Evolutionary conservation across 2,888 invertebrate species (phyloP), one percentile per base, ranked within the genome.

Genomic region (Cephonodes hylas): DNA sequence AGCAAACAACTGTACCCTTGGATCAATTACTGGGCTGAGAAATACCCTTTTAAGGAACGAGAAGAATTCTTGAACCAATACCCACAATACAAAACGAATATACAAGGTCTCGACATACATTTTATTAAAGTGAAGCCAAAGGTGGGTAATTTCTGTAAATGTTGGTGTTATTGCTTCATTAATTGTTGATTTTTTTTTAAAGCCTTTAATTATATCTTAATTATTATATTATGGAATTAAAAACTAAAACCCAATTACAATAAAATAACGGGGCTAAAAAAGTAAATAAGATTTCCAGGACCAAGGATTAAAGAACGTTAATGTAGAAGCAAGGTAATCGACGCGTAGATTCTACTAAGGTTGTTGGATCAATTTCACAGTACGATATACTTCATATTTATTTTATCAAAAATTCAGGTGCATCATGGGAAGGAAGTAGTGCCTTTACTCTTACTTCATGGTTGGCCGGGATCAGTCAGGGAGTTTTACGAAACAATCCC

Each of bases 41-140:
- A 94, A 45, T 97, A 96, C 79, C 93, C 96, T 66, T 83, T 91
- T 64, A 85, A 85, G 56, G 92, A 94, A 64, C 92, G 96, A 13
- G 95, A 96, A 80, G 81, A 84, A 5, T 90, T 93, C 64, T 83
- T 97, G 22, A 97, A 97, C 78, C 88, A 93, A 64, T 95, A 94
- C 71, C 94, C 95, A 0, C 97, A 97, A 66, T 98, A 93, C 84
- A 95, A 93, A 69, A 97, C 97, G 0, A 94, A 95, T 62, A 95
- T 98, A 67, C 96, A 96, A 78, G 93, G 94, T 0, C 81, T 96
- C 68, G 93, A 94, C 67, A 94, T 98, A 53, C 97, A 80, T 59
- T 75, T 75, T 78, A 93, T 97, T 58, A 95, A 94, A 60, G 93
- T 93, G 0, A 95, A 94, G 69, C 95, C 95, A 10, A 38, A 22